Conservation (phyloP, 2,797 vertebrate genomes). For the Takifugu ocellatus region DNA sequence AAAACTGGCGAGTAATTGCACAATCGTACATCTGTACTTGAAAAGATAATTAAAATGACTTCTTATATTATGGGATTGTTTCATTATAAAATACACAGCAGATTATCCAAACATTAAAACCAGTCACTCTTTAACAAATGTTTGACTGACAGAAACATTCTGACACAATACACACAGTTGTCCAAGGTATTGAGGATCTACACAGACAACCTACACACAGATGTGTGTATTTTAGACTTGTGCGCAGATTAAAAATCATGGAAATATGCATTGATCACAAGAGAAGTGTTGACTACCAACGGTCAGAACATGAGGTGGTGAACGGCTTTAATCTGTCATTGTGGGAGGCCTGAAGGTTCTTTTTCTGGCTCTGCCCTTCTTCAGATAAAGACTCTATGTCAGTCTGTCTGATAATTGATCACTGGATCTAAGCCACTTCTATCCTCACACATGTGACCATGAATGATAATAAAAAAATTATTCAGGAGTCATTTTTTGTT, state of each 20-base stretch:
- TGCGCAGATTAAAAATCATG: neutral
- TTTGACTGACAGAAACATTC: too few species aligned
- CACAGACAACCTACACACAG: too few species aligned
- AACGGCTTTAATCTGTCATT: slow-evolving; percentile 27
- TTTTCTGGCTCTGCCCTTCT: slow-evolving; percentile 40
- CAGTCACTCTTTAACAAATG: too few species aligned
- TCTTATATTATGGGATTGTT: too few species aligned
- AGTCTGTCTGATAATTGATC: slow-evolving; percentile 54
- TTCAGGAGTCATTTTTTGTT: slow-evolving; percentile 43
- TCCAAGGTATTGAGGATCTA: too few species aligned
- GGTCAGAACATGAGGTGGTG: slow-evolving; percentile 23
- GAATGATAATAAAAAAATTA: slow-evolving; percentile 26
- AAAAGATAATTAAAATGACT: too few species aligned
- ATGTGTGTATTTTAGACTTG: slow-evolving; percentile 3
- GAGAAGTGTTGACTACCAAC: slow-evolving; percentile 27
- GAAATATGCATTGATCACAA: slow-evolving; percentile 27
- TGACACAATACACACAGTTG: too few species aligned
- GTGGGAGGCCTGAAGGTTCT: slow-evolving; percentile 34
- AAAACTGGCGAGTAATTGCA: too few species aligned
- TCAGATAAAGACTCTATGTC: slow-evolving; percentile 62
- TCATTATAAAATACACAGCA: too few species aligned
- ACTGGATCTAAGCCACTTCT: slow-evolving; percentile 55
- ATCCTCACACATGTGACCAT: slow-evolving; percentile 55
- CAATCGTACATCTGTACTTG: too few species aligned
- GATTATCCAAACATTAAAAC: too few species aligned